These are phyloP conservation scores for Falco cherrug DNA, from an alignment of 2,797 vertebrate species.

Conservation along the genomic window DNA sequence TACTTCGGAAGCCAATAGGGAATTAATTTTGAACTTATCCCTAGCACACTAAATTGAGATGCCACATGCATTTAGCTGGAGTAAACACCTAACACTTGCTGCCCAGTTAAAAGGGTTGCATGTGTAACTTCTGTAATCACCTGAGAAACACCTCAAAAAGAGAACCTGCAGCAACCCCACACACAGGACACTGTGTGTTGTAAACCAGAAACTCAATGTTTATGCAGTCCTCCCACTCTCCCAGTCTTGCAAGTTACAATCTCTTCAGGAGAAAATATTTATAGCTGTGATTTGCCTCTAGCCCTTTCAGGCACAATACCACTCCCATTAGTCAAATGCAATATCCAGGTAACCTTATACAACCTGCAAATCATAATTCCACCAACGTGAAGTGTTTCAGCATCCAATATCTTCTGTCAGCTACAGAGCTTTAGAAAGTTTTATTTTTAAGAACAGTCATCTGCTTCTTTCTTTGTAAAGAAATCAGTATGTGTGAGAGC, in stretches of 20 bases:
- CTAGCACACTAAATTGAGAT: not conserved
- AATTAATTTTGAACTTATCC: not conserved
- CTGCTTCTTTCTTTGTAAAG: constrained; percentile 71
- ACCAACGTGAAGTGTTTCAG: constrained; percentile 44
- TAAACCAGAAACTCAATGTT: not conserved
- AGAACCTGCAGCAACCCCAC: not conserved
- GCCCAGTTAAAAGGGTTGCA: not conserved
- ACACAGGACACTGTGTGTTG: not conserved
- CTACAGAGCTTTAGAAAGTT: constrained; percentile 52
- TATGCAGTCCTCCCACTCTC: not conserved
- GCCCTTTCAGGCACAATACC: not conserved
- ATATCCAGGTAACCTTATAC: constrained; percentile 22
- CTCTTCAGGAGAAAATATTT: constrained; percentile 31
- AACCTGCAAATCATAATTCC: constrained; percentile 42
- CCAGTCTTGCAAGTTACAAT: not conserved
- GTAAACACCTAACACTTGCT: not conserved
- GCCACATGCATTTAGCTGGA: not conserved
- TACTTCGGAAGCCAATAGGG: not conserved
- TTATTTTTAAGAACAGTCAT: constrained; percentile 73
- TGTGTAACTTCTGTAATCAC: not conserved
- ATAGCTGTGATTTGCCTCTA: not conserved
- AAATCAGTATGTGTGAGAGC: constrained; percentile 61
- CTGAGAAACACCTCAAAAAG: not conserved
- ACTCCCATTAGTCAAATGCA: constrained; percentile 9
- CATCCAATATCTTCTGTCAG: constrained; percentile 47